Conservation (phyloP, 2,888 invertebrate species). For the Choreutis nemorana region DNA sequence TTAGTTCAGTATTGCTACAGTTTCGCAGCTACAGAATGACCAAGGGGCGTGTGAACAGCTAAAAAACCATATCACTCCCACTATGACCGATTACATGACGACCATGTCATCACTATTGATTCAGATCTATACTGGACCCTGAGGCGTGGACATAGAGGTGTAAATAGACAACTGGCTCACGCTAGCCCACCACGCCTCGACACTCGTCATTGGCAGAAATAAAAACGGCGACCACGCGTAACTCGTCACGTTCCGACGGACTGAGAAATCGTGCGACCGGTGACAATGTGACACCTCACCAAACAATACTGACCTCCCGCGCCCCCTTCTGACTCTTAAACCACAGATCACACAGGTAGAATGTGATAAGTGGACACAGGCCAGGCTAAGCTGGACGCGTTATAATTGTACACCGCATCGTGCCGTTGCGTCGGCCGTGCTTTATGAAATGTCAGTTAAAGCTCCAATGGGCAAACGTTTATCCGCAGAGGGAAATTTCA, state of each 20-base stretch:
- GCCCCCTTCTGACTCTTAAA: slow-evolving; percentile 16
- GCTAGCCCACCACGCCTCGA: slow-evolving; percentile 59
- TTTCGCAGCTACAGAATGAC: slow-evolving; percentile 27
- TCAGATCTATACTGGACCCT: no score
- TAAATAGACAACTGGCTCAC: slow-evolving; percentile 31
- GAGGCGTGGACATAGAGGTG: no score
- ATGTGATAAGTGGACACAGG: slow-evolving; percentile 18
- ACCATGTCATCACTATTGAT: no score
- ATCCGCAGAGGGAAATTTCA: slow-evolving; percentile 57
- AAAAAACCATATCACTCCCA: slow-evolving; percentile 64
- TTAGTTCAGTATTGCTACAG: no score
- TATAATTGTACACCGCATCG: slow-evolving; percentile 32
- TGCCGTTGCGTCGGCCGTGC: slow-evolving; percentile 42
- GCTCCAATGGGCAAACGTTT: slow-evolving; percentile 54
- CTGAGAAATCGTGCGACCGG: slow-evolving; percentile 60
- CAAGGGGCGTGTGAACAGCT: slow-evolving; percentile 54
- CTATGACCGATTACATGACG: slow-evolving; percentile 38
- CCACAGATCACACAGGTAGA: slow-evolving; percentile 12
- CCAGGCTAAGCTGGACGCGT: slow-evolving; percentile 30
- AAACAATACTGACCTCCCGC: slow-evolving; percentile 22
- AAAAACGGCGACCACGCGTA: slow-evolving; percentile 65
- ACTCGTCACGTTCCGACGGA: slow-evolving; percentile 61
- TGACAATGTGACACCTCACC: slow-evolving; percentile 58
- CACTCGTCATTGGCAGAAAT: slow-evolving; percentile 67
- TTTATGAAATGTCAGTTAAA: slow-evolving; percentile 61